Evolutionary conservation across 2,888 invertebrate genomes (phyloP), one percentile per base, ranked within the genome.

Genomic region (Lasius fuliginosus): DNA sequence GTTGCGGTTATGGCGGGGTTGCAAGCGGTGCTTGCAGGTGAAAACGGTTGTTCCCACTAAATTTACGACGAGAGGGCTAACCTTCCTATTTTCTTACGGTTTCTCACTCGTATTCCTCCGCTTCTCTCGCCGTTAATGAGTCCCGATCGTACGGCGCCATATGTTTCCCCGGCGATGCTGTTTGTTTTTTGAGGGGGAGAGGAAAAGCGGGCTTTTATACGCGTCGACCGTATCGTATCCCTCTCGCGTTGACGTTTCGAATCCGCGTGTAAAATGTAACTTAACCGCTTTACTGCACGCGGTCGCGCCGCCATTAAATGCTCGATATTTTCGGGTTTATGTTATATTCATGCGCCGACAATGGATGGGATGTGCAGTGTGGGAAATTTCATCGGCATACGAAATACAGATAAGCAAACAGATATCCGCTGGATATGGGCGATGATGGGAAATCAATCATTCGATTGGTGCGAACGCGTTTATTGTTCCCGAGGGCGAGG

Each of bases 21-120:
- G 67, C 60, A 67, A 42, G 40, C 40, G 69, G 73, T 69, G 79
- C 64, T 86, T 84, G 86, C 84, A 86, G 90, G 85, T 84, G 83
- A 83, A 87, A 88, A 86, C 91, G 91, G 92, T 93, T 92, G 92
- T 91, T 91, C 88, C 83, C 90, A 89, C 90, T 91, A 93, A 93
- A 93, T 93, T 93, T 89, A 90, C 90, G 88, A 36, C 46, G 60
- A 53, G 73, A 36, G 58, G 82, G 87, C 83, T 84, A 86, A 84
- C 86, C 89, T 79, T 84, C 83, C 86, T 75, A 11, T 40, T 36
- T 82, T 81, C 85, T 89, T 85, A 62, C 68, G 68, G 42, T 42
- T 73, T 82, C 60, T 73, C 87, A 33, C 58, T 83, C 83, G 68
- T 67, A 33, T 79, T 83, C 82, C 82, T 84, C 71, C 75, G 83